Evolutionary conservation across 2,113 vertebrate genomes (phyloP), one percentile per base, ranked within the genome.

Genomic region (Xyrauchen texanus): DNA sequence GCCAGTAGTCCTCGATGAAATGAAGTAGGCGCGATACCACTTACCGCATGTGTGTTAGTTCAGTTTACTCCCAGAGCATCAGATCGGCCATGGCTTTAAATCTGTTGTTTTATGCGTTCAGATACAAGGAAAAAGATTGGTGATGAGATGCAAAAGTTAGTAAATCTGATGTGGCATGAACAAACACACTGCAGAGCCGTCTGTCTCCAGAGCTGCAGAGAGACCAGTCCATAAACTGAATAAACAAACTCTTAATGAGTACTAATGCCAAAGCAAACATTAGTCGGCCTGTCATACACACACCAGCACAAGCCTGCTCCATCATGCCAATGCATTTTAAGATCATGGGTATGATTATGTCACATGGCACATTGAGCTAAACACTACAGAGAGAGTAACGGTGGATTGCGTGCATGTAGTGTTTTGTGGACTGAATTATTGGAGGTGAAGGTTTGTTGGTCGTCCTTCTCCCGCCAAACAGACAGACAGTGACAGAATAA

Each of bases 191-290:
- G 21, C 51, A 46, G 21, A 49, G 46, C 6, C 9, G 44, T 2
- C 10, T 7, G 16, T 66, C 52, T 58, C 34, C 42, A 64, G 21
- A 47, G 68, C 9, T 46, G 34, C 51, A 15, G 16, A 51, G 61
- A 61, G 21, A 16, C 21, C 21, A 34, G 21, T 1, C 21, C 21
- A 34, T 34, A 3, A 8, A 75, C 21, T 69, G 34, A 13, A 64
- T 75, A 78, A 81, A 81, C 68, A 78, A 81, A 74, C 52, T 81
- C 79, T 42, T 74, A 63, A 77, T 83, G 55, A 66, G 11, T 34
- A 9, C 53, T 76, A 84, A 77, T 77, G 63, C 79, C 78, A 80
- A 76, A 81, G 68, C 63, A 55, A 81, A 77, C 74, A 58, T 60
- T 65, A 51, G 46, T 46, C 52, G n/a, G 16, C 49, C 10, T 52